Conservation (phyloP, 2,888 invertebrate species). For the Drosophila falleni region DNA sequence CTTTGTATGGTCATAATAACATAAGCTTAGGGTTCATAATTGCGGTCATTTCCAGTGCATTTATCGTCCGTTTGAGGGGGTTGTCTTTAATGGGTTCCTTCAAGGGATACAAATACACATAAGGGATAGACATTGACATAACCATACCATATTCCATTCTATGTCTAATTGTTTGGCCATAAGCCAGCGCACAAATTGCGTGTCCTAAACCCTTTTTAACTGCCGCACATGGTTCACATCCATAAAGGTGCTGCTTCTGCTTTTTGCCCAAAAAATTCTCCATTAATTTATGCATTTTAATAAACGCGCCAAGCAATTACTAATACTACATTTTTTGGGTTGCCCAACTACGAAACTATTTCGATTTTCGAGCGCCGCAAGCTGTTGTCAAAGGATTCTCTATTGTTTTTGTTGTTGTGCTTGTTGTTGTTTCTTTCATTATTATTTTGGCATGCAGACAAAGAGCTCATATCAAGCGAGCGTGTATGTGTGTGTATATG, state of each 20-base stretch:
- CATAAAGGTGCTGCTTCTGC: conserved; percentile 47
- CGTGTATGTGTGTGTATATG: conserved; percentile 14
- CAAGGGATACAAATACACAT: neutral
- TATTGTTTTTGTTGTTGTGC: neutral
- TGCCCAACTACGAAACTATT: conserved; percentile 51
- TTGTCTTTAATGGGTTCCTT: conserved; percentile 31
- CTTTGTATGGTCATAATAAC: conserved; percentile 27
- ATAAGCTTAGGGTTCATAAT: conserved; percentile 70
- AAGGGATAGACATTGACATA: neutral
- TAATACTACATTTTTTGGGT: conserved; percentile 52
- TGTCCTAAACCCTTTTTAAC: conserved; percentile 57
- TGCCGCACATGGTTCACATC: conserved; percentile 57
- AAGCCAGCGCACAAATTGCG: conserved; percentile 59
- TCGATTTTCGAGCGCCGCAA: conserved; percentile 49
- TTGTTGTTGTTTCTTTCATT: conserved; percentile 34
- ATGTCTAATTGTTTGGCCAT: conserved; percentile 63
- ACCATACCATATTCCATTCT: neutral
- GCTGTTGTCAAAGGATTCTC: conserved; percentile 76
- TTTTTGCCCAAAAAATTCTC: conserved; percentile 20
- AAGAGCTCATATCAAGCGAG: conserved; percentile 58
- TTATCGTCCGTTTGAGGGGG: conserved; percentile 42
- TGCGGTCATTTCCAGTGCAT: conserved; percentile 80
- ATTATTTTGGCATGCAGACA: conserved; percentile 61
- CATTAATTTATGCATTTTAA: conserved; percentile 84
- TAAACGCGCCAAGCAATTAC: conserved; percentile 78